Conservation (phyloP, 2,113 vertebrate species). For the Chauna torquata region DNA sequence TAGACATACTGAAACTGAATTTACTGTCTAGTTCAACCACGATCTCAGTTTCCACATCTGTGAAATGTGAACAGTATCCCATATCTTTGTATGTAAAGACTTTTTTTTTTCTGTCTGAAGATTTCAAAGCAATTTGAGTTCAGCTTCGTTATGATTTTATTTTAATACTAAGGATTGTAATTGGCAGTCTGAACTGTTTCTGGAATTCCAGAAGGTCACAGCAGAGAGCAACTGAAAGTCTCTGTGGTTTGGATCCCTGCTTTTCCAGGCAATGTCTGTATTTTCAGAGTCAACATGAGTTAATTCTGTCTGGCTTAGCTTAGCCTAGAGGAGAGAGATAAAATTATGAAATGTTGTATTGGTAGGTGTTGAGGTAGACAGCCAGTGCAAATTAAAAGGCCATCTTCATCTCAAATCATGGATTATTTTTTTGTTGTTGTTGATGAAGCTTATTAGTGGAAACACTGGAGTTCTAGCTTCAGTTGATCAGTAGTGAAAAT, state of each 20-base stretch:
- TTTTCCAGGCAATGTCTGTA: not conserved
- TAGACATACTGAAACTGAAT: constrained; percentile 16
- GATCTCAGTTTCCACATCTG: not conserved
- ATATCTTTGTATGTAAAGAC: not conserved
- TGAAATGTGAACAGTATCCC: not conserved
- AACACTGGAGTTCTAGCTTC: not conserved
- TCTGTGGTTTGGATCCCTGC: not conserved
- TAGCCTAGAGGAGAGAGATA: not conserved
- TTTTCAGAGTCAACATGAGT: not conserved
- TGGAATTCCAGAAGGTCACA: not conserved
- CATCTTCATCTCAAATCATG: not conserved
- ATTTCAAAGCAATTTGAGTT: not conserved
- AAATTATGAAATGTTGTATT: not conserved
- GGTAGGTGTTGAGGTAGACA: not conserved
- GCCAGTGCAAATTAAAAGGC: not conserved
- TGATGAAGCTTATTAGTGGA: not conserved
- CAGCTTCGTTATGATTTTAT: not conserved
- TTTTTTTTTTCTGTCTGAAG: not conserved
- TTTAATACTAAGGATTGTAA: not conserved
- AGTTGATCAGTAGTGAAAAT: not conserved
- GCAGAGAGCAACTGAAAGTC: not conserved
- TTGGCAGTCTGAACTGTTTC: not conserved
- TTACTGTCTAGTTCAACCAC: not conserved
- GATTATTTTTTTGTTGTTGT: not conserved
- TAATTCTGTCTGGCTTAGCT: not conserved